phyloP scores from a whole-genome alignment of 1,140 invertebrate species.

The honey bee (Apis mellifera) region DNA sequence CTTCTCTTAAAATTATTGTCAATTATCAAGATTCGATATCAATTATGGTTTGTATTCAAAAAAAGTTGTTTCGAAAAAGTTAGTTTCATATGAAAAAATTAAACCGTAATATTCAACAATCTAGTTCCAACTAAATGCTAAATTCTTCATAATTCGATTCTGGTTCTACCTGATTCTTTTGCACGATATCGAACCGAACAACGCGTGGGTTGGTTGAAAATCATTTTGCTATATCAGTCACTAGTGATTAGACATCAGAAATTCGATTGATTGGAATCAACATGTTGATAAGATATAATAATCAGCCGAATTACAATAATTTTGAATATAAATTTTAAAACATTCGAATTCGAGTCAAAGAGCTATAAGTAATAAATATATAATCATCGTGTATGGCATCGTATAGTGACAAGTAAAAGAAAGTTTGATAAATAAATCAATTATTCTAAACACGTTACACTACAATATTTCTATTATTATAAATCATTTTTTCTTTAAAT shows the following conservation, averaged over 20 bases:
- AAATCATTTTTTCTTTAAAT: not conserved
- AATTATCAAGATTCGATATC: not conserved
- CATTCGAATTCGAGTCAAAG: not conserved
- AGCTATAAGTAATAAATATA: not conserved
- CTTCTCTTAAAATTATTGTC: not conserved
- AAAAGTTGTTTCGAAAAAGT: not conserved
- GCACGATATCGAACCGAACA: constrained; percentile 5
- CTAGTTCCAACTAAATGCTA: not conserved
- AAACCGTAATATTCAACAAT: not conserved
- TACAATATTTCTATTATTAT: not conserved
- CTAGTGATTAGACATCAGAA: not conserved
- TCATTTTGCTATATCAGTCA: constrained; percentile 2
- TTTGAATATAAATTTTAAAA: not conserved
- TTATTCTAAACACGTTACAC: not conserved
- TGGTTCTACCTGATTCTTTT: not conserved
- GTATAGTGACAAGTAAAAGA: not conserved
- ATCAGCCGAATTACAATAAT: not conserved
- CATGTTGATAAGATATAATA: not conserved
- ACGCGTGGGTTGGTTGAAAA: not conserved
- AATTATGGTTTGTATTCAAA: not conserved
- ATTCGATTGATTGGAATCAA: constrained; percentile 16
- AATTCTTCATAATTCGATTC: constrained; percentile 25
- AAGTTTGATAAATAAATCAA: not conserved
- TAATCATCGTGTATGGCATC: not conserved
- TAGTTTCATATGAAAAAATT: not conserved